Evolutionary conservation across 2,113 vertebrate species (phyloP).

Genomic region (Scomber colias): DNA sequence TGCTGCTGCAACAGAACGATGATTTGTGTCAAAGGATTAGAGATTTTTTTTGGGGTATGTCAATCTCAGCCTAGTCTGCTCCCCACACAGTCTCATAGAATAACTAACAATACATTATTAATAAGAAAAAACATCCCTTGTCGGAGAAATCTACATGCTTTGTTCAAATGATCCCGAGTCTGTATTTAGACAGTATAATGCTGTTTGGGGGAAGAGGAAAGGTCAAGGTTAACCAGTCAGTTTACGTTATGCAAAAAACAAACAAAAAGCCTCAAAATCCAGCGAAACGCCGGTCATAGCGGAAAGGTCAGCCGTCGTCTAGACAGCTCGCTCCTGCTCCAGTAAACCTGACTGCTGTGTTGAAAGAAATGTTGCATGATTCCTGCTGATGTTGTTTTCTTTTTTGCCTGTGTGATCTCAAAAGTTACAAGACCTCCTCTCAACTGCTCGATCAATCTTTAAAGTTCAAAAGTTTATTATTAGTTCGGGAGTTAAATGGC

Average conservation of each 20-base stretch:
- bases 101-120: slow-evolving; percentile 14
- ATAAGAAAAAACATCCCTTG: neutral
- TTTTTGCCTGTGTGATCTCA: neutral
- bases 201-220: slow-evolving; percentile 54
- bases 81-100: slow-evolving; percentile 6
- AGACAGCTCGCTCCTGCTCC: slow-evolving; percentile 58
- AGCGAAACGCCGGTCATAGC: slow-evolving; percentile 42
- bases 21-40: neutral
- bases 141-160: neutral
- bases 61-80: neutral
- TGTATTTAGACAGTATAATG: slow-evolving; percentile 17
- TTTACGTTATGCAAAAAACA: slow-evolving; percentile 57
- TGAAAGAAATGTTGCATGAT: slow-evolving; percentile 31
- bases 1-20: neutral
- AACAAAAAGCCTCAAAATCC: slow-evolving; percentile 49
- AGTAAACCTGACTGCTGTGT: slow-evolving; percentile 34
- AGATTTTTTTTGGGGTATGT: neutral
- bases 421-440: too few species aligned
- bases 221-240: slow-evolving; percentile 60
- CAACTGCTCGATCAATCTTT: too few species aligned
- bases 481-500: too few species aligned
- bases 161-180: neutral
- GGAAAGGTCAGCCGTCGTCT: slow-evolving; percentile 77
- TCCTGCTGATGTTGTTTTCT: slow-evolving; percentile 40
- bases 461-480: too few species aligned